Evolutionary conservation across 2,113 vertebrate species (phyloP).

Genomic region (Hypocryptadius cinnamomeus): DNA sequence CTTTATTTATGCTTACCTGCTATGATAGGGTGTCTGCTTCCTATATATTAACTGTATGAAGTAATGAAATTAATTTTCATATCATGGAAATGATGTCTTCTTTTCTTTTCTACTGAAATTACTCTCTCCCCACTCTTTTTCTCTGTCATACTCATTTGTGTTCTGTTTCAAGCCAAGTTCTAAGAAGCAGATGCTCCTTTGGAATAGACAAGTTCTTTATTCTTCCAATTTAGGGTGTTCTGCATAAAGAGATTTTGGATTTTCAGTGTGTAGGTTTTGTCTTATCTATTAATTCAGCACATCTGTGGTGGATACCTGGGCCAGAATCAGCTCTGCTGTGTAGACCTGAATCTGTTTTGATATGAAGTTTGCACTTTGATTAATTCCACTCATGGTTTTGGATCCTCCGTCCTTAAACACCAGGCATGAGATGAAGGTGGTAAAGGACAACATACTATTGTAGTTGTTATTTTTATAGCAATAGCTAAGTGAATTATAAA

Average conservation of each 20-base stretch:
- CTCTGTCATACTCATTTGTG: neutral
- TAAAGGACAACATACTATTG: neutral
- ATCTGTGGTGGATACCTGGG: neutral
- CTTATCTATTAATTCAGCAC: neutral
- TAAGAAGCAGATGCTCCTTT: neutral
- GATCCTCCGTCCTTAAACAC: neutral
- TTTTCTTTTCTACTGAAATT: neutral
- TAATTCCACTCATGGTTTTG: neutral
- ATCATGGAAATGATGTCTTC: neutral
- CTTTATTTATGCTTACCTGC: neutral
- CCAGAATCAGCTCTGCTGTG: neutral
- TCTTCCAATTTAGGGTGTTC: neutral
- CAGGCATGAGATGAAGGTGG: neutral
- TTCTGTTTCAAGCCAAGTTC: neutral
- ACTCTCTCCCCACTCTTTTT: neutral
- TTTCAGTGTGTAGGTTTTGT: neutral
- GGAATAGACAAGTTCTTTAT: neutral
- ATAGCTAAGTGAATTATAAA: neutral
- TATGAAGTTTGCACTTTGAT: neutral
- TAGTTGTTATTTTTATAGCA: neutral
- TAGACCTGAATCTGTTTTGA: neutral
- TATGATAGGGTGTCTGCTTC: neutral
- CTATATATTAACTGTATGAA: neutral
- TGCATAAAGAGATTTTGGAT: neutral
- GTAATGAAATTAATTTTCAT: neutral